These are phyloP conservation scores for Burhinus oedicnemus DNA, from an alignment of 2,113 vertebrate genomes.

Conservation along the genomic window DNA sequence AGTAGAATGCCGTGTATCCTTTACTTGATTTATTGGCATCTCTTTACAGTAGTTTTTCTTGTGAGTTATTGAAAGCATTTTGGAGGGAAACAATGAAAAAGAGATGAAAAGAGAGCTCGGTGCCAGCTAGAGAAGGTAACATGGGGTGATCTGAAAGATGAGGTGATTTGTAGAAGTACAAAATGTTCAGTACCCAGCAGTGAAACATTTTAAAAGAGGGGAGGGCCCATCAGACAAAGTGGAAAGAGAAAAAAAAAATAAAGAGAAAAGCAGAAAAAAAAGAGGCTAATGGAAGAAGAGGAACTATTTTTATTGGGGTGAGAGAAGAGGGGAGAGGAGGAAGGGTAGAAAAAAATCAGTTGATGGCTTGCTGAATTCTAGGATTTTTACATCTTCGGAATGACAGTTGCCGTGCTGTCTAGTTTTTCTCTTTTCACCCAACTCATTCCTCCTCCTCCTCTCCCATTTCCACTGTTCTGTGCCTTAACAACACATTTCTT, in stretches of 20 bases:
- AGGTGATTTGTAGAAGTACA: not conserved
- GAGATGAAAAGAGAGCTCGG: not conserved
- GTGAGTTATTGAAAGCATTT: not conserved
- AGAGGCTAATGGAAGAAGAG: not conserved
- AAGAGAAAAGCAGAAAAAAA: not conserved
- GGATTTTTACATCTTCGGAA: not conserved
- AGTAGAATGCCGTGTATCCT: not conserved
- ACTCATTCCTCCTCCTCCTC: not conserved
- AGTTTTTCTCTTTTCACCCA: not conserved
- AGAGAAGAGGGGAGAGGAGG: not conserved
- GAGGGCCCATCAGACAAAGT: not conserved
- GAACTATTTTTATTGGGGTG: not conserved
- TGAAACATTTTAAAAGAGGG: not conserved
- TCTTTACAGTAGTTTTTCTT: not conserved
- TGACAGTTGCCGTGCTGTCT: not conserved
- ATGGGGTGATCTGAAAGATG: not conserved
- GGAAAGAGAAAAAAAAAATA: not conserved
- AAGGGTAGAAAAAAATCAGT: not conserved
- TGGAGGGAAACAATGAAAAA: not conserved
- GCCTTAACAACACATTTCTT: not conserved
- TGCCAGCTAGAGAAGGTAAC: not conserved
- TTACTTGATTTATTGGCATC: conserved; percentile 1
- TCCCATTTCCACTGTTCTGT: not conserved
- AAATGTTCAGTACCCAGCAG: not conserved
- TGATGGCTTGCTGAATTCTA: not conserved